These are phyloP conservation scores for Drosophila parvula DNA, from an alignment of 1,140 invertebrate species.

Conservation along the genomic window DNA sequence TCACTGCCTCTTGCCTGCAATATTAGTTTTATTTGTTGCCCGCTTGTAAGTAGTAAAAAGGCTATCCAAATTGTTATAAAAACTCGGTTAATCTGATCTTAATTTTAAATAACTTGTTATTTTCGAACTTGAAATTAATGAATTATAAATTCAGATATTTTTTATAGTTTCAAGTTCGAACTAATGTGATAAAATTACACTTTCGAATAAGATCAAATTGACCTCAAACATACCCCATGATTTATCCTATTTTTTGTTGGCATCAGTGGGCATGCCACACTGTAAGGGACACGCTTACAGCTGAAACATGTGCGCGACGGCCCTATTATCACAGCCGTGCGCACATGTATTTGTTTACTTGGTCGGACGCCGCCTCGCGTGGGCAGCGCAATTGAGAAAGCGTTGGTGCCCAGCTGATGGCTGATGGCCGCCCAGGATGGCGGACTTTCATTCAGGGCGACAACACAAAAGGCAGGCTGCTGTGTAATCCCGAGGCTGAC, in stretches of 20 bases:
- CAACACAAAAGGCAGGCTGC: slow-evolving; percentile 58
- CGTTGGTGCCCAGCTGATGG: slow-evolving; percentile 74
- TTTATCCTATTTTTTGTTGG: slow-evolving; percentile 15
- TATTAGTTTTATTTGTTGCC: slow-evolving; percentile 36
- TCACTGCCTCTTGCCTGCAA: slow-evolving; percentile 39
- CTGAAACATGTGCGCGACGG: slow-evolving; percentile 71
- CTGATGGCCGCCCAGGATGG: slow-evolving; percentile 40
- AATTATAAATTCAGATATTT: background rate
- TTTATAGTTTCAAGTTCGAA: slow-evolving; percentile 5
- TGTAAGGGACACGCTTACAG: slow-evolving; percentile 69
- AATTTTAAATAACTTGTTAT: background rate
- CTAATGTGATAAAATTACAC: slow-evolving; percentile 10
- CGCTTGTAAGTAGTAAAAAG: slow-evolving; percentile 13
- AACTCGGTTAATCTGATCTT: background rate
- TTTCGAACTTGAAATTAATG: slow-evolving; percentile 3
- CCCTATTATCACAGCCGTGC: slow-evolving; percentile 49
- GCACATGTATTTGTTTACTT: slow-evolving; percentile 83
- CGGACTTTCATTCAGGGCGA: slow-evolving; percentile 78
- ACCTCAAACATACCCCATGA: background rate
- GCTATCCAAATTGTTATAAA: background rate
- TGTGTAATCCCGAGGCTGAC: slow-evolving; percentile 15
- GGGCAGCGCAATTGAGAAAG: slow-evolving; percentile 72
- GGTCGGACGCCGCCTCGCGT: slow-evolving; percentile 60
- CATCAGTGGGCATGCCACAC: slow-evolving; percentile 35
- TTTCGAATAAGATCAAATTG: slow-evolving; percentile 8